Percentiles rank a stretch among this genome's conserved stretches.
These are phyloP conservation scores for rabbit (Oryctolagus cuniculus) DNA, from an alignment of 2,113 vertebrate genomes.

Conservation along the genomic window mOryCun1.1 NC_091453.1:24517501-24518000, in stretches of 20 bases:
- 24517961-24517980: neutral
- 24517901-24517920: constrained; percentile 15
- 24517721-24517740: neutral
- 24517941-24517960: neutral
- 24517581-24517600: constrained; percentile 14
- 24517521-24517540: neutral
- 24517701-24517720: constrained; percentile 20
- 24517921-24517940: constrained; percentile 41
- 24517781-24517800: constrained; percentile 43
- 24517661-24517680: constrained; percentile 10
- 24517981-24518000: neutral
- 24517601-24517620: constrained; percentile 17
- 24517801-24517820: constrained; percentile 51
- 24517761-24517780: neutral
- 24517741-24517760: constrained; percentile 34
- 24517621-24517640: neutral
- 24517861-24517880: constrained; percentile 2
- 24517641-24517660: neutral
- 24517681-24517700: neutral
- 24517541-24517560: neutral
- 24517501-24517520: constrained; percentile 14
- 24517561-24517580: constrained; percentile 33
- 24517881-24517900: neutral
- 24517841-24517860: constrained; percentile 34
- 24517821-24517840: constrained; percentile 53